Evolutionary conservation across 2,888 invertebrate species (phyloP).

Genomic region (Chymomyza caudatula): DNA sequence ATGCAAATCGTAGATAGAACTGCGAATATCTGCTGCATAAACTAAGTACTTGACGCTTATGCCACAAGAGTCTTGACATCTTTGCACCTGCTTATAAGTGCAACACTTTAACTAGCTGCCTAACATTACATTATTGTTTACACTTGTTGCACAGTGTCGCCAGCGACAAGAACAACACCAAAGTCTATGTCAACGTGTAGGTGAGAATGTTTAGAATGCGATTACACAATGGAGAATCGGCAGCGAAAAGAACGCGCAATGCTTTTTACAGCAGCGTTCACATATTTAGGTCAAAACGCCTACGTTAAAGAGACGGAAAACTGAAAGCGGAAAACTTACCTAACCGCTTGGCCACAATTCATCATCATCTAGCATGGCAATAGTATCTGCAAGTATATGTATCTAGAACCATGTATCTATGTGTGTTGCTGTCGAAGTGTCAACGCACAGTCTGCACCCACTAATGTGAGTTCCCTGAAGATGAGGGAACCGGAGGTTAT

Average conservation of each 20-base stretch:
- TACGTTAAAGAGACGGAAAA: slow-evolving; percentile 47
- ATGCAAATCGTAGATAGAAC: too few relatives aligned
- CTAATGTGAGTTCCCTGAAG: neutral
- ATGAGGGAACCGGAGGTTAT: neutral
- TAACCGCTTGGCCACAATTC: slow-evolving; percentile 19
- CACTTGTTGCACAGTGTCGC: neutral
- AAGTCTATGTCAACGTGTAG: slow-evolving; percentile 9
- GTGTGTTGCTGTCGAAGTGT: slow-evolving; percentile 5
- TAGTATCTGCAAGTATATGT: neutral
- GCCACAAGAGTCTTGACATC: too few relatives aligned
- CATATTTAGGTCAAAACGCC: slow-evolving; percentile 70
- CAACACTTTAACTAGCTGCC: too few relatives aligned
- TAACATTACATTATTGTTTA: neutral
- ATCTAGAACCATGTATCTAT: neutral
- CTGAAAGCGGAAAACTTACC: neutral
- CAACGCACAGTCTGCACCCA: neutral
- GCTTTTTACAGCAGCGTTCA: slow-evolving; percentile 21
- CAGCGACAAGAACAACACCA: neutral
- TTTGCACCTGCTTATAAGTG: too few relatives aligned
- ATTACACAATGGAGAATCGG: slow-evolving; percentile 51
- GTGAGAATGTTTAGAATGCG: slow-evolving; percentile 54
- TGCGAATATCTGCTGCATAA: too few relatives aligned
- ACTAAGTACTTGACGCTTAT: too few relatives aligned
- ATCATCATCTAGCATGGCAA: slow-evolving; percentile 20
- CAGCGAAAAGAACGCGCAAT: slow-evolving; percentile 39